Conservation (phyloP, 2,888 invertebrate genomes). For the Isotomurus palustris region DNA sequence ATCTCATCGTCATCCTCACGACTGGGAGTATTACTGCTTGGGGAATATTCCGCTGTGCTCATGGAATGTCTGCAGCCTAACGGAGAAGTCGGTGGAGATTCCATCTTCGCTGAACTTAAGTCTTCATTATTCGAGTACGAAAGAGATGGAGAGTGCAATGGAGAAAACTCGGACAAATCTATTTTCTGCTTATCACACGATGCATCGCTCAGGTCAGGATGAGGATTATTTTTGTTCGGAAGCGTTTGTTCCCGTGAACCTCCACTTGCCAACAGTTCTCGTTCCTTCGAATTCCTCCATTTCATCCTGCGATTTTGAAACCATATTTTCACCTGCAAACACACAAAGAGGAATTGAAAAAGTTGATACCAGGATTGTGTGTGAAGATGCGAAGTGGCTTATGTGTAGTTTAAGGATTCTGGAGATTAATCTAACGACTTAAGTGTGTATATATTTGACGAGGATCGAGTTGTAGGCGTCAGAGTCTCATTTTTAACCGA, state of each 20-base stretch:
- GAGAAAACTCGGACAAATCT: slow-evolving; percentile 59
- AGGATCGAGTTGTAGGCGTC: no score
- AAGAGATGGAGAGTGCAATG: slow-evolving; percentile 52
- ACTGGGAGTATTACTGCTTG: slow-evolving; percentile 23
- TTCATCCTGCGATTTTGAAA: slow-evolving; percentile 99
- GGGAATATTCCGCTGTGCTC: slow-evolving; percentile 30
- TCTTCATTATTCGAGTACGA: slow-evolving; percentile 30
- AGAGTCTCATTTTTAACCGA: no score
- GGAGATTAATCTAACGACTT: no score
- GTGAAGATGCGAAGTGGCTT: no score
- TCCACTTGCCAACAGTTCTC: slow-evolving; percentile 86
- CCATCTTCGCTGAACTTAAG: slow-evolving; percentile 29
- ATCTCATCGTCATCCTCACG: slow-evolving; percentile 40
- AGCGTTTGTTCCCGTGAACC: slow-evolving; percentile 92
- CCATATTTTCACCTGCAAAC: slow-evolving; percentile 72
- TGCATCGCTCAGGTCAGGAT: slow-evolving; percentile 52
- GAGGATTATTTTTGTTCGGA: slow-evolving; percentile 67
- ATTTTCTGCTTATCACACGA: slow-evolving; percentile 72
- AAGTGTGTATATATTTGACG: no score
- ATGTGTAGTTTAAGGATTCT: no score
- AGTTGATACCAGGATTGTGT: no score
- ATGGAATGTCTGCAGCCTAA: slow-evolving; percentile 18
- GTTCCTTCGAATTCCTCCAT: slow-evolving; percentile 96
- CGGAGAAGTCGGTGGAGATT: slow-evolving; percentile 30
- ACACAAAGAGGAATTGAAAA: no score